Base-by-base conservation (phyloP, 2,888 invertebrate genomes). In the Ferrisia virgata region DNA sequence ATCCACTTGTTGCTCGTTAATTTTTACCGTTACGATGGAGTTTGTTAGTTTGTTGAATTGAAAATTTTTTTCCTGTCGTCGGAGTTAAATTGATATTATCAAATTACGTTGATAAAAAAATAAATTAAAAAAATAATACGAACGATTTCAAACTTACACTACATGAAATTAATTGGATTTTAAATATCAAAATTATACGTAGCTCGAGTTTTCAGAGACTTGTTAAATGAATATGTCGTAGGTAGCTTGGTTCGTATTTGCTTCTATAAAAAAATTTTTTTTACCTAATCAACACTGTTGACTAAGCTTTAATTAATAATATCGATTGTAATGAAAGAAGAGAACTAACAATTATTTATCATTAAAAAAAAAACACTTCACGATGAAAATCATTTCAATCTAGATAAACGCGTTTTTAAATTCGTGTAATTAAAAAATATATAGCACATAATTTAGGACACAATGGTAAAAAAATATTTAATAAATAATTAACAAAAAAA, bases 401-500 rank as follows among this genome's bases (percentile, higher is more conserved):
- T 8, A 53, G 53, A n/a, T 1, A 18, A 53, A 43, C 8, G 2
- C 43, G 11, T 64, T 25, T 64, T 28, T 64, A 15, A 64, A 64
- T 28, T 64, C 28, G 28, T 64, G 13, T 64, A 64, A 31, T 80
- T 78, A 33, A 80, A 80, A 80, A 80, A 47, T 80, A 80, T 80
- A 80, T 80, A 79, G 80, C 80, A 80, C 80, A 53, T 80, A 80
- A 47, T 33, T 80, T 80, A 76, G 80, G 80, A 80, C 47, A 47
- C 53, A 47, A 28, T 80, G 80, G 80, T 80, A 80, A 80, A 80
- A 72, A 79, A 80, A 80, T 53, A 31, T 80, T 80, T 9, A 47
- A 80, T 80, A 80, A 80, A 80, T 80, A 80, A 80, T 28, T 80
- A 43, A 18, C 80, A n/a, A 80, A 43, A 53, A 28, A 36, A 72